Evolutionary conservation across 92 coral and sea anemone genomes (phyloP).

Genomic region (Epizoanthus ramosus): DNA sequence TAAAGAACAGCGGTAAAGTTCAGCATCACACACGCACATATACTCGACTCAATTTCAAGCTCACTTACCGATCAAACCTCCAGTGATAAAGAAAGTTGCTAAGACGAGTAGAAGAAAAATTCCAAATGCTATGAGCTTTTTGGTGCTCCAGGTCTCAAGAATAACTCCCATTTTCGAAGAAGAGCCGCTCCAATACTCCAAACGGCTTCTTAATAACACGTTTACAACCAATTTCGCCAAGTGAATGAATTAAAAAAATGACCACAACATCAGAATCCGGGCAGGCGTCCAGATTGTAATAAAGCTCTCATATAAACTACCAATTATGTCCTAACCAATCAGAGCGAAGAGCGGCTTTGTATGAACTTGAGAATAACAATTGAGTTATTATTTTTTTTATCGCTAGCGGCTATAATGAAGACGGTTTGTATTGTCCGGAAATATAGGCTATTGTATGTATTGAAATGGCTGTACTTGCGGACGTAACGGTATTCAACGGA

Average conservation of each 20-base stretch:
- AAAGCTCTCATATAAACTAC: constrained; percentile 15
- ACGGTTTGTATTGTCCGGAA: constrained; percentile 17
- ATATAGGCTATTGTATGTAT: constrained; percentile 11
- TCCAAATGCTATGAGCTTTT: constrained; percentile 30
- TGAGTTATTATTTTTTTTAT: constrained; percentile 2
- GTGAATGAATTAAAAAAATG: not conserved
- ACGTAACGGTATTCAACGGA: no score
- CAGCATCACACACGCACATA: not conserved
- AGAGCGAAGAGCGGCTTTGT: constrained; percentile 25
- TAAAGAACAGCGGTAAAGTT: constrained; percentile 31
- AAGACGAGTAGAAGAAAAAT: constrained; percentile 13
- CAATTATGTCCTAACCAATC: constrained; percentile 30
- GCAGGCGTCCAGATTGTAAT: constrained; percentile 34
- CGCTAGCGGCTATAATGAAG: not conserved
- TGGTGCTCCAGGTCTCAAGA: constrained; percentile 46
- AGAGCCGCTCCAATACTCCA: not conserved
- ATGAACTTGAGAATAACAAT: constrained; percentile 8
- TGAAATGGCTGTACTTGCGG: not conserved
- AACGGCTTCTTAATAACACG: not conserved
- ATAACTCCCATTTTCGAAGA: constrained; percentile 36
- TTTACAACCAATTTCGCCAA: not conserved
- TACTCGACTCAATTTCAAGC: not conserved
- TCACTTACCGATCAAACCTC: constrained; percentile 38
- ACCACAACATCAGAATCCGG: constrained; percentile 22
- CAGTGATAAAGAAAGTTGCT: constrained; percentile 23